These are phyloP conservation scores for Cordilura impudica DNA, from an alignment of 2,888 invertebrate genomes.

Conservation along the genomic window DNA sequence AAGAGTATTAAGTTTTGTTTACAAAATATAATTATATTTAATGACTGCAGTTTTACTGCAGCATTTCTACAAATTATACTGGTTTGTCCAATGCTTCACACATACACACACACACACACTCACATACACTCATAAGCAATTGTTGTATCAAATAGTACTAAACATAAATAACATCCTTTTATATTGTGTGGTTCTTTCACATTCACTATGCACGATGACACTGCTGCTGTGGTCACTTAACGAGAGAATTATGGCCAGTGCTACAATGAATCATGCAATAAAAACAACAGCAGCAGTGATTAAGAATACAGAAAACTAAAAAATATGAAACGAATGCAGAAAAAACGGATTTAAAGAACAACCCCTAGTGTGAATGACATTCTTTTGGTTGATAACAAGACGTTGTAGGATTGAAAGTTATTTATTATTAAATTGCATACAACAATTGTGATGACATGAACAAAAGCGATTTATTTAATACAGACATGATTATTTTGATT, in stretches of 20 bases:
- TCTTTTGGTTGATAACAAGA: conserved; percentile 37
- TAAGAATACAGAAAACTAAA: background rate
- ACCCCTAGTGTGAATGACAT: conserved; percentile 46
- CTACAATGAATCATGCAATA: conserved; percentile 31
- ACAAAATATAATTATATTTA: conserved; percentile 12
- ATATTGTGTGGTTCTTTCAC: background rate
- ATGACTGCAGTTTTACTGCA: conserved; percentile 33
- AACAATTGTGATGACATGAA: no score
- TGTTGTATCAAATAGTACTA: conserved; percentile 9
- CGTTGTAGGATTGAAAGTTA: background rate
- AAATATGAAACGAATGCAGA: background rate
- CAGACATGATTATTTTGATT: no score
- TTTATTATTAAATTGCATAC: background rate
- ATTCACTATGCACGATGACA: conserved; percentile 33
- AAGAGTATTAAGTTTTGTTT: no score
- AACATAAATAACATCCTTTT: conserved; percentile 38
- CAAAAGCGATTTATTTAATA: no score
- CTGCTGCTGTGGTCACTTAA: conserved; percentile 59
- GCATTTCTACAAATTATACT: background rate
- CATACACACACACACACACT: background rate
- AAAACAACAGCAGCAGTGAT: background rate
- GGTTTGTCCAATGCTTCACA: conserved; percentile 9
- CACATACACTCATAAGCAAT: background rate
- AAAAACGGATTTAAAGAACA: conserved; percentile 22
- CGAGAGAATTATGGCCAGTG: conserved; percentile 59